Evolutionary conservation across 2,888 invertebrate genomes (phyloP).

Genomic region (Macaria notata): DNA sequence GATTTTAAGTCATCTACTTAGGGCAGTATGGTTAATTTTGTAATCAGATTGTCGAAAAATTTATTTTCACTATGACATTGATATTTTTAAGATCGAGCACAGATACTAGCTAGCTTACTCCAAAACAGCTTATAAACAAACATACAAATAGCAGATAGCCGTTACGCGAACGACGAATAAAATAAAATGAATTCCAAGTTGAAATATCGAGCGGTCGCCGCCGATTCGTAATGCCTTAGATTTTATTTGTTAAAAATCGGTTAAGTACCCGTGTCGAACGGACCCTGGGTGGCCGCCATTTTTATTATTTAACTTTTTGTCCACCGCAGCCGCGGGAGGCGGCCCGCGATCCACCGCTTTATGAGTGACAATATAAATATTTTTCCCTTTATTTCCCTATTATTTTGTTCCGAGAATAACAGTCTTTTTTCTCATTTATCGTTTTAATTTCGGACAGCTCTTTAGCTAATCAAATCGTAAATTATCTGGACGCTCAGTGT

Average conservation of each 20-base stretch:
- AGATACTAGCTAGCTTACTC: too few relatives aligned
- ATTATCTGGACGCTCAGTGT: conserved; percentile 51
- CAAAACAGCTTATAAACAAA: too few relatives aligned
- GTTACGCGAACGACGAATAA: conserved; percentile 32
- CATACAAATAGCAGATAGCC: conserved; percentile 3
- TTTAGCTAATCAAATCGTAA: conserved; percentile 77
- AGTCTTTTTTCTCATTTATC: not conserved
- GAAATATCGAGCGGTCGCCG: conserved; percentile 62
- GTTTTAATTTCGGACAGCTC: conserved; percentile 61
- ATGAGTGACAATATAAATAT: conserved; percentile 76
- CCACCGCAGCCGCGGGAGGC: conserved; percentile 72
- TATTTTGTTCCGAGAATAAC: conserved; percentile 62
- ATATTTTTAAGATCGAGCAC: too few relatives aligned
- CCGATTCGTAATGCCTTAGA: conserved; percentile 81
- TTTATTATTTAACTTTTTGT: conserved; percentile 77
- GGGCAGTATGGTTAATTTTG: too few relatives aligned
- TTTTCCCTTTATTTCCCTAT: conserved; percentile 55
- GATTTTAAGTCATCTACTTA: too few relatives aligned
- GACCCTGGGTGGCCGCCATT: conserved; percentile 79
- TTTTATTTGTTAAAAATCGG: conserved; percentile 83
- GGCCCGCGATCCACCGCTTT: conserved; percentile 75
- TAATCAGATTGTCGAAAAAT: too few relatives aligned
- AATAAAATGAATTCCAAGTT: conserved; percentile 33
- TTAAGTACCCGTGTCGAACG: conserved; percentile 82
- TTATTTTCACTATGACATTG: too few relatives aligned